A percentile compares a stretch with the other conserved stretches of the same genome.
Conservation (phyloP, 1,140 invertebrate genomes). For the Drosophila yakuba region DNA sequence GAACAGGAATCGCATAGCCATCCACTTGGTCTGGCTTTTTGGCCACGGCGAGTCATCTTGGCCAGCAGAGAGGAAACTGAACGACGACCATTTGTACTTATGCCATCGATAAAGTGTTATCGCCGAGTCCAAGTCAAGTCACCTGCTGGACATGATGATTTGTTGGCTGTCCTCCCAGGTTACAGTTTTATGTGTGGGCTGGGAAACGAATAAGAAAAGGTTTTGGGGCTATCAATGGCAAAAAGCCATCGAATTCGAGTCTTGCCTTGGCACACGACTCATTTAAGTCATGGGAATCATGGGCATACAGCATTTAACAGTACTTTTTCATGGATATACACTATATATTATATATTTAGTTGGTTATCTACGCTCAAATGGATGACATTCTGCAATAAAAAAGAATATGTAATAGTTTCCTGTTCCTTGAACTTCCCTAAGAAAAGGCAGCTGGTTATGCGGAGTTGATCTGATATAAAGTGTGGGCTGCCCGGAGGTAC, state of each 20-base stretch:
- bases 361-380: neutral
- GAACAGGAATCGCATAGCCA: conserved; percentile 31
- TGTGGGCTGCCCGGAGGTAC: conserved; percentile 26
- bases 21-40: conserved; percentile 5
- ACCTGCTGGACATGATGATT: conserved; percentile 48
- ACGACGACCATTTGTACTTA: conserved; percentile 24
- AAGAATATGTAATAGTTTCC: conserved; percentile 10
- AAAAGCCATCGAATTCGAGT: conserved; percentile 1
- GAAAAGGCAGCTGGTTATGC: conserved; percentile 1
- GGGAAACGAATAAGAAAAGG: neutral
- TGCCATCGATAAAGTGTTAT: conserved; percentile 47
- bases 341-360: neutral
- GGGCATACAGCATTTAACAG: neutral
- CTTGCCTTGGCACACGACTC: neutral
- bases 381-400: conserved; percentile 29
- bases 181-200: conserved; percentile 36
- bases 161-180: conserved; percentile 35
- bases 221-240: conserved; percentile 21
- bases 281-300: neutral
- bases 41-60: conserved; percentile 10
- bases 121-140: conserved; percentile 28
- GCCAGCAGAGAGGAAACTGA: conserved; percentile 6
- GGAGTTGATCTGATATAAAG: neutral
- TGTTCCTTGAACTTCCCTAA: neutral
- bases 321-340: neutral